Percentiles rank a stretch among this genome's conserved stretches.
Conservation (phyloP, 2,888 invertebrate genomes). For the Dryomyza anilis region DNA sequence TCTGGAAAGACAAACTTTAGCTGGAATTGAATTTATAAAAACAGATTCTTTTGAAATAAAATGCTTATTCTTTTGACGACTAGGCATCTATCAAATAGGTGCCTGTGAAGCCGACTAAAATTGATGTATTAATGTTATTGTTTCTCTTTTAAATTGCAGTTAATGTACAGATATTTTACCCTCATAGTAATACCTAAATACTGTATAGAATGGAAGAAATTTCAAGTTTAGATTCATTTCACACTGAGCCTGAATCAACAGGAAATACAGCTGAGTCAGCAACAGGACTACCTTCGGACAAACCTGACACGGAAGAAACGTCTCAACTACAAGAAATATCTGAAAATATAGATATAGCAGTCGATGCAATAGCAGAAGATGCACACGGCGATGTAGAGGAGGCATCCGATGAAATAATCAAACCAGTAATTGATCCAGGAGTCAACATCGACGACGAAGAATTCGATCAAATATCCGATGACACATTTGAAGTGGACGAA, state of each 20-base stretch:
- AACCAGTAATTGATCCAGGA: slow-evolving; percentile 25
- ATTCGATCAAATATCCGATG: slow-evolving; percentile 54
- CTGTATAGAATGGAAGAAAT: slow-evolving; percentile 53
- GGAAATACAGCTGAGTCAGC: slow-evolving; percentile 46
- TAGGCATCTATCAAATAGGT: too few species aligned
- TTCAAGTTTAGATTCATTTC: slow-evolving; percentile 55
- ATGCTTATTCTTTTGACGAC: slow-evolving; percentile 1
- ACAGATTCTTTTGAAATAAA: neutral
- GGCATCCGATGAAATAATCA: too few species aligned
- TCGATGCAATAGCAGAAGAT: slow-evolving; percentile 47
- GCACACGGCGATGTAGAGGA: slow-evolving; percentile 33
- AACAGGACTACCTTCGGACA: slow-evolving; percentile 46
- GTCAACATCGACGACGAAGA: slow-evolving; percentile 40
- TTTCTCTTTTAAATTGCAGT: slow-evolving; percentile 38
- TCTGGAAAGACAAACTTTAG: neutral
- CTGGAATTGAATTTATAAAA: neutral
- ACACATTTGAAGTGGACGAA: slow-evolving; percentile 51
- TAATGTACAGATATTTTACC: slow-evolving; percentile 42
- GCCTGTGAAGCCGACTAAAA: too few species aligned
- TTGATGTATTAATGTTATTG: neutral
- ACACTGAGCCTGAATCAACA: slow-evolving; percentile 34
- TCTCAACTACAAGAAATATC: slow-evolving; percentile 17
- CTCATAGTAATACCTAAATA: slow-evolving; percentile 20
- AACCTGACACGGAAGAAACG: slow-evolving; percentile 41
- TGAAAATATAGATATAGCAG: slow-evolving; percentile 1